Evolutionary conservation across 2,113 vertebrate species (phyloP).

Genomic region (Oncorhynchus keta): DNA sequence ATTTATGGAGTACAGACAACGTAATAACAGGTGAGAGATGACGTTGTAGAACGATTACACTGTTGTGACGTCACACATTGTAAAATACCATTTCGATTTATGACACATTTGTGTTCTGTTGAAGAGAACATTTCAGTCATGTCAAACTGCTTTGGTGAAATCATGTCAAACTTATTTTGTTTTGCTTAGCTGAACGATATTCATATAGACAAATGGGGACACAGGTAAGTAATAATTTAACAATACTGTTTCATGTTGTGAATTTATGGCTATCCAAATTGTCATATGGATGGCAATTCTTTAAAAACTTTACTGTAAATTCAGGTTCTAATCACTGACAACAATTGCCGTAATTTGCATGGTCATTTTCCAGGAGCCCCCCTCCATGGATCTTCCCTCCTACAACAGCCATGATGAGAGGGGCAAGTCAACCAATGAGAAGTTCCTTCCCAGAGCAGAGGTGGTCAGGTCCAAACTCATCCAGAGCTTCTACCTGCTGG

Average conservation of each 20-base stretch:
- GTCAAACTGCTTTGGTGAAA: neutral
- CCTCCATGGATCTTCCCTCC: neutral
- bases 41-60: neutral
- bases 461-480: constrained; percentile 56
- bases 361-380: neutral
- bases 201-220: constrained; percentile 1
- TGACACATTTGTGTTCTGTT: neutral
- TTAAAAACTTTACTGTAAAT: neutral
- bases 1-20: too few species aligned
- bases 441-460: constrained; percentile 44
- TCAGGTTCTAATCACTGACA: neutral
- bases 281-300: neutral
- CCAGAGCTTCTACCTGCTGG: constrained; percentile 61
- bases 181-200: neutral
- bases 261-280: neutral
- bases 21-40: too few species aligned
- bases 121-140: neutral
- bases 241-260: neutral
- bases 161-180: neutral
- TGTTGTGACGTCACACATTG: neutral
- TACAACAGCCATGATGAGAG: neutral
- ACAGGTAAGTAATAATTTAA: neutral
- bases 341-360: neutral
- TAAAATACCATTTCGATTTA: neutral
- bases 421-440: neutral